Conservation (phyloP, 2,797 vertebrate genomes). For the Falco cherrug region DNA sequence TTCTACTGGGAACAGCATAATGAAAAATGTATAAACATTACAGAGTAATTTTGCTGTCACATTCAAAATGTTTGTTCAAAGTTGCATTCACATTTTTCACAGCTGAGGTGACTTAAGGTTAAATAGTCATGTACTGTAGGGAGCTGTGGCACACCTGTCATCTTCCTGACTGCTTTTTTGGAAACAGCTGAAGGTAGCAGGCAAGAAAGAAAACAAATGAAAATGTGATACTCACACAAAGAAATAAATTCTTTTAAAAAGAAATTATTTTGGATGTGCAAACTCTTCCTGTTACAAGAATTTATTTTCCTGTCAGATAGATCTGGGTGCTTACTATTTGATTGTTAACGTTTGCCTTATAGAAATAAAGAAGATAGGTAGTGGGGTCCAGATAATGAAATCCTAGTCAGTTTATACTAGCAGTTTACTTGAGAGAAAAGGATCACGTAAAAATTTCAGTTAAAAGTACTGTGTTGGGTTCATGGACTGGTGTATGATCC, state of each 20-base stretch:
- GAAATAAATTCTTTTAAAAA: neutral
- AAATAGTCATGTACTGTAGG: slow-evolving; percentile 43
- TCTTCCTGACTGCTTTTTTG: neutral
- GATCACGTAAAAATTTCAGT: neutral
- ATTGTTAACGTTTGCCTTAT: neutral
- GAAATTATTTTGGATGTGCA: neutral
- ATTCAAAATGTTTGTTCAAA: slow-evolving; percentile 75
- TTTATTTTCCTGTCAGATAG: neutral
- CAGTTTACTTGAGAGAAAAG: neutral
- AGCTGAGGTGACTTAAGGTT: slow-evolving; percentile 69
- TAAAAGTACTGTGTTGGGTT: neutral
- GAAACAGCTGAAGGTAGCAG: slow-evolving; percentile 11
- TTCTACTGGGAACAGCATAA: slow-evolving; percentile 72
- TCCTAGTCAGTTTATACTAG: neutral
- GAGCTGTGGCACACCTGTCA: slow-evolving; percentile 12
- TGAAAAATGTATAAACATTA: slow-evolving; percentile 77
- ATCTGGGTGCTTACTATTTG: neutral
- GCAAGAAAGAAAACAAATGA: slow-evolving; percentile 4
- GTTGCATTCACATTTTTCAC: slow-evolving; percentile 63
- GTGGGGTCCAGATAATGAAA: neutral
- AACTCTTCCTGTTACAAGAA: neutral
- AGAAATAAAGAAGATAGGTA: neutral
- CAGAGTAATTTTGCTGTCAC: slow-evolving; percentile 78
- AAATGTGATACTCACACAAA: neutral
- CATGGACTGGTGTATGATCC: neutral